phyloP scores from a whole-genome alignment of 1,140 invertebrate species.

The Eriocheir sinensis region DNA sequence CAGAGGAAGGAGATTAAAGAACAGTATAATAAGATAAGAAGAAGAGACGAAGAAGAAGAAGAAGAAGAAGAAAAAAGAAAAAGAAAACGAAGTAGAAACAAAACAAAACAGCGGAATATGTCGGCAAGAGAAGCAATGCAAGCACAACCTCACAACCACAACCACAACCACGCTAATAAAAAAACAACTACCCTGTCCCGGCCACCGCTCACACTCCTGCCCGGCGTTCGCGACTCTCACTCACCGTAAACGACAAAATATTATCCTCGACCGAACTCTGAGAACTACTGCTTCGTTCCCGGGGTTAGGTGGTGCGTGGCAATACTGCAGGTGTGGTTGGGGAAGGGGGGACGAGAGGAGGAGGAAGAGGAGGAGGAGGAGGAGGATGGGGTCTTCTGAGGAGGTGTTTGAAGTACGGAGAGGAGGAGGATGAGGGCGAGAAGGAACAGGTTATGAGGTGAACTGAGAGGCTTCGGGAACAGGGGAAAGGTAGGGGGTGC shows the following conservation, averaged over 20 bases:
- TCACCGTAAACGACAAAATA: neutral
- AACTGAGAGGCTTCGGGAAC: too few species aligned
- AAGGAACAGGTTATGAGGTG: too few species aligned
- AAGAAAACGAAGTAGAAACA: too few species aligned
- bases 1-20: too few species aligned
- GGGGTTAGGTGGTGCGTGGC: neutral
- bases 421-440: too few species aligned
- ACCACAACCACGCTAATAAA: neutral
- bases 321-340: neutral
- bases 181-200: neutral
- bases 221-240: neutral
- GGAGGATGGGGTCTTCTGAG: neutral
- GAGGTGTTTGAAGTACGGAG: neutral
- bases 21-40: too few species aligned
- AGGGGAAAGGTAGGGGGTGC: too few species aligned
- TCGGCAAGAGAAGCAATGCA: too few species aligned
- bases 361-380: neutral
- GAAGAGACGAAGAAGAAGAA: too few species aligned
- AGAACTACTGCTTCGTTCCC: neutral
- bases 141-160: neutral
- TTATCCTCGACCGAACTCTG: neutral
- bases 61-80: too few species aligned
- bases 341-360: too few species aligned
- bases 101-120: too few species aligned
- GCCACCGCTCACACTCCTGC: neutral